Conservation (phyloP, 2,888 invertebrate genomes). For the Aplocera efformata region DNA sequence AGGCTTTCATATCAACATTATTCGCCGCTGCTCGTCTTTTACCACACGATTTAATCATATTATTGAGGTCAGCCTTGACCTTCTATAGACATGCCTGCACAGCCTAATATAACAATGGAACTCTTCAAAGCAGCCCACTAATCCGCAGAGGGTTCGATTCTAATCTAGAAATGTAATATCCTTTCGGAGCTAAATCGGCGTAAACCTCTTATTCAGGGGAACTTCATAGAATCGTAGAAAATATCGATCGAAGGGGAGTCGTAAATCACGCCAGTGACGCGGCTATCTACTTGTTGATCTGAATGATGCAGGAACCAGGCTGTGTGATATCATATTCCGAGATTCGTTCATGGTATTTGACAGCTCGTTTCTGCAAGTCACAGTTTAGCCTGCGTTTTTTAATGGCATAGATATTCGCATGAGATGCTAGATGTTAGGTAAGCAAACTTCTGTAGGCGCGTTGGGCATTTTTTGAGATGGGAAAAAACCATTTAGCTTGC, state of each 20-base stretch:
- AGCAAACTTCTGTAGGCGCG: no score
- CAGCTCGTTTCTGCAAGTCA: no score
- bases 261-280: constrained; percentile 50
- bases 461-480: no score
- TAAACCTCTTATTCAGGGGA: constrained; percentile 35
- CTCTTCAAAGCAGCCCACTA: constrained; percentile 17
- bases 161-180: constrained; percentile 66
- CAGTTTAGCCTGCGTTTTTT: no score
- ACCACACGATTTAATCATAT: neutral
- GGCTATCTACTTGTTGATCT: constrained; percentile 53
- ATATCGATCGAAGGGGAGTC: constrained; percentile 39
- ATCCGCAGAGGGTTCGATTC: constrained; percentile 44
- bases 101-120: constrained; percentile 9
- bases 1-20: neutral
- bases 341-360: no score
- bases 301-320: constrained; percentile 10
- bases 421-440: no score
- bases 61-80: constrained; percentile 5
- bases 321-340: constrained; percentile 10
- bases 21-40: neutral
- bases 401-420: no score
- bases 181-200: constrained; percentile 47
- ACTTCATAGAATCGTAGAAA: constrained; percentile 41
- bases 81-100: neutral
- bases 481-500: no score